Conservation (phyloP, 1,140 invertebrate genomes). For the Nautilus pompilius region DNA sequence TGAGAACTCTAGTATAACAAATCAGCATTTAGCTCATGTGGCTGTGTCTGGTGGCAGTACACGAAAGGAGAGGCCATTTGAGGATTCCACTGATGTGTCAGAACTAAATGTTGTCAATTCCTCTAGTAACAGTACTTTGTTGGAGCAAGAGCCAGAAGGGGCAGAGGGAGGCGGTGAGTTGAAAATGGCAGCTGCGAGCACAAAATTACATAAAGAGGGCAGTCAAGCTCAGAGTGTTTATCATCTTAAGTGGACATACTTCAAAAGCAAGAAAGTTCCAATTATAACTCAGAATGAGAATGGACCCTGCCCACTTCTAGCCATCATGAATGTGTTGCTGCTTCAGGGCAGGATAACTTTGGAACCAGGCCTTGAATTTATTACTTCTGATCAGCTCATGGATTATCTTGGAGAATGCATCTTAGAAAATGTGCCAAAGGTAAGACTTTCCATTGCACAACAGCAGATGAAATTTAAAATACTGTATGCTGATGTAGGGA, state of each 20-base stretch:
- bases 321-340: constrained; percentile 63
- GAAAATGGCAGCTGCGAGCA: too few relatives aligned
- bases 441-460: too few relatives aligned
- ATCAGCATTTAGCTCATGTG: too few relatives aligned
- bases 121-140: constrained; percentile 2
- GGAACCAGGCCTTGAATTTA: constrained; percentile 55
- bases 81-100: constrained; percentile 4
- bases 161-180: not conserved
- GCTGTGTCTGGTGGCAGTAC: too few relatives aligned
- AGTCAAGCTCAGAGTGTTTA: constrained; percentile 47
- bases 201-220: constrained; percentile 5
- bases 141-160: not conserved
- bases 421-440: constrained; percentile 56
- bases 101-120: constrained; percentile 12
- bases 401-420: constrained; percentile 60
- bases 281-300: constrained; percentile 65
- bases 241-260: constrained; percentile 60
- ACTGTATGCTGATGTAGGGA: too few relatives aligned
- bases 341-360: constrained; percentile 57
- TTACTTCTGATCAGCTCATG: constrained; percentile 61
- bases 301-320: constrained; percentile 65
- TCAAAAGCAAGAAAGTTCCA: constrained; percentile 54
- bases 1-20: too few relatives aligned
- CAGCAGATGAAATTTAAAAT: too few relatives aligned
- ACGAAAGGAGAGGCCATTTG: constrained; percentile 4